A percentile compares a stretch with the other conserved stretches of the same genome.
Conservation (phyloP, 2,113 vertebrate species). For the Xiphophorus hellerii region DNA sequence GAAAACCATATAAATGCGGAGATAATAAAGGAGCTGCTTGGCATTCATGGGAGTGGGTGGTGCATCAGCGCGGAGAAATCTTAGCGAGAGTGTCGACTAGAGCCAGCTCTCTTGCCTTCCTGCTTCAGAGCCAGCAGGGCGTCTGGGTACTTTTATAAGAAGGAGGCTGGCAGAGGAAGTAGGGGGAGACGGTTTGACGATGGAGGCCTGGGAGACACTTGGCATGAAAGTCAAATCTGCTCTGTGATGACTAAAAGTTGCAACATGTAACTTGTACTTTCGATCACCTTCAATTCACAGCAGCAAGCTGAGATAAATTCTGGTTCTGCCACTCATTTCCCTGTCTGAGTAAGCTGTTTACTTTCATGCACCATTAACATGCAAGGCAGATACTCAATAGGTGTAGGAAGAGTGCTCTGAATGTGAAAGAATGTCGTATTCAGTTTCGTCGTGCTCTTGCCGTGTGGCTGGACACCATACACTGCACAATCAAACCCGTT, state of each 20-base stretch:
- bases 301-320: neutral
- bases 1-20: constrained; percentile 76
- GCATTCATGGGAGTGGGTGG: constrained; percentile 77
- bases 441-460: too few relatives aligned
- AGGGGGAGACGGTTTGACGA: constrained; percentile 10
- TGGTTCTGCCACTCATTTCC: neutral
- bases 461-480: too few relatives aligned
- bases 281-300: neutral
- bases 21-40: constrained; percentile 80
- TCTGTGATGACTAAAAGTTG: constrained; percentile 21
- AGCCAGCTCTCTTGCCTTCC: constrained; percentile 32
- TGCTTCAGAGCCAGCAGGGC: constrained; percentile 53
- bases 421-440: too few relatives aligned
- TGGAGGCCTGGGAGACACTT: constrained; percentile 19
- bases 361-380: too few relatives aligned
- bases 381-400: too few relatives aligned
- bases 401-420: too few relatives aligned
- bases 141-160: constrained; percentile 36
- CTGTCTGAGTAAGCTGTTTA: neutral
- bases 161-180: constrained; percentile 8
- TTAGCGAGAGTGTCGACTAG: constrained; percentile 60
- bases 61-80: constrained; percentile 69
- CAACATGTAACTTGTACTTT: neutral
- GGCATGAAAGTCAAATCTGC: constrained; percentile 31
- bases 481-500: too few relatives aligned